Conservation (phyloP, 2,888 invertebrate species). For the Encarsia formosa region DNA sequence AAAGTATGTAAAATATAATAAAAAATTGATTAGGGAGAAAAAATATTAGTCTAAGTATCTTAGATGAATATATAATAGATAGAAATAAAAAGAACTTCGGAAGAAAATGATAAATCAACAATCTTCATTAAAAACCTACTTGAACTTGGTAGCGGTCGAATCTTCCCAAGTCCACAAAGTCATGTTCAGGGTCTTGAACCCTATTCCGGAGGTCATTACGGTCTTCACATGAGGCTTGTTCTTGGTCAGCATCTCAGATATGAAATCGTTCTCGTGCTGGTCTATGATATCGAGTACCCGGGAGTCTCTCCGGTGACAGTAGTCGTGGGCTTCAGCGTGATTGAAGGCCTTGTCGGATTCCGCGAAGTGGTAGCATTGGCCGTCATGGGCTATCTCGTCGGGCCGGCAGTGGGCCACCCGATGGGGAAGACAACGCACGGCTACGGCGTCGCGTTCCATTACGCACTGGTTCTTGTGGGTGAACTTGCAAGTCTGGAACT, state of each 20-base stretch:
- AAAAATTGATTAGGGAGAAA: too few relatives aligned
- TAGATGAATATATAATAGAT: slow-evolving; percentile 2
- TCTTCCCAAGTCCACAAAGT: slow-evolving; percentile 54
- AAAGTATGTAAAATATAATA: too few relatives aligned
- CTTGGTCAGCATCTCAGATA: slow-evolving; percentile 54
- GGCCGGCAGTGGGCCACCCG: slow-evolving; percentile 50
- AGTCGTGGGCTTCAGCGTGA: slow-evolving; percentile 50
- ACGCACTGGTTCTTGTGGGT: slow-evolving; percentile 42
- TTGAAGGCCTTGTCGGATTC: slow-evolving; percentile 44
- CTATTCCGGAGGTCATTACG: slow-evolving; percentile 54
- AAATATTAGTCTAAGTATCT: too few relatives aligned
- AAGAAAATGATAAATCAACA: too few relatives aligned
- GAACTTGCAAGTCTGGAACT: slow-evolving; percentile 45
- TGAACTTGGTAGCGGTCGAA: slow-evolving; percentile 37
- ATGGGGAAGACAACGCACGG: slow-evolving; percentile 49
- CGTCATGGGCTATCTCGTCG: slow-evolving; percentile 53
- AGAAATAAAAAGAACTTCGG: background rate
- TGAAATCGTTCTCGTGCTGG: slow-evolving; percentile 56
- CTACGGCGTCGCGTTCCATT: slow-evolving; percentile 47
- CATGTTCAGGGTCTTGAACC: slow-evolving; percentile 46
- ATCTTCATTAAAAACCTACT: slow-evolving; percentile 30
- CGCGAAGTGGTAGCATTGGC: slow-evolving; percentile 54
- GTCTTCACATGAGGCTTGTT: slow-evolving; percentile 44
- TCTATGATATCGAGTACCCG: slow-evolving; percentile 52
- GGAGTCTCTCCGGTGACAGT: slow-evolving; percentile 50